Base-by-base conservation (phyloP, 2,113 vertebrate genomes). In the Mustela lutreola region DNA sequence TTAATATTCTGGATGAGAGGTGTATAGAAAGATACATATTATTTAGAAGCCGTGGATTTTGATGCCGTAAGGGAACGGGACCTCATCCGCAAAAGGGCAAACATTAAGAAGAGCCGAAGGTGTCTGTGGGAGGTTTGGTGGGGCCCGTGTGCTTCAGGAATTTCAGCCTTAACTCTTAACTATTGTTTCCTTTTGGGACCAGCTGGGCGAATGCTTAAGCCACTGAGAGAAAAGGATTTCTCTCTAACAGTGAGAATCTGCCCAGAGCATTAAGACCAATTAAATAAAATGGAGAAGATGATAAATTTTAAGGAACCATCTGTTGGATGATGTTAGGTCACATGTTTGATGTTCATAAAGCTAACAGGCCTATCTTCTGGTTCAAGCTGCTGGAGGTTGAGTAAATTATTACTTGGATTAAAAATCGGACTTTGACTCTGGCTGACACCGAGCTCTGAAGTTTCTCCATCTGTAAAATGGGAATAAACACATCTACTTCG, bases 381-480 rank as follows among this genome's bases (percentile, higher is more conserved):
- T 91, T 94, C 75, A 94, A 89, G 14, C 71, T 78, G 71, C 36
- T 24, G 58, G 22, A 79, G 1, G 0, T 79, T 89, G 50, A 21
- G 3, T 63, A 76, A 75, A 79, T 93, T 71, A 86, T 71, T 86
- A 33, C 63, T n/a, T 71, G 26, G 4, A 42, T 93, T 80, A 79
- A 33, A 93, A 91, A 14, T 65, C 42, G 42, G 53, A 48, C 33
- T 28, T 50, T 75, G 53, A 96, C 0, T 26, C 22, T 91, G 53
- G 36, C n/a, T 95, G 50, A 70, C 50, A 39, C 33, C 97, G 48
- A 80, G 36, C 39, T 58, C 39, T 58, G 56, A 36, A 36, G 1
- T 71, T 82, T 83, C 33, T 75, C n/a, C 65, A 39, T 84, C 62
- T 97, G 6, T 76, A 70, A 94, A 90, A 92, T 58, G n/a, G 28